Conservation (phyloP, 2,888 invertebrate genomes). For the Chrysomela aeneicollis region DNA sequence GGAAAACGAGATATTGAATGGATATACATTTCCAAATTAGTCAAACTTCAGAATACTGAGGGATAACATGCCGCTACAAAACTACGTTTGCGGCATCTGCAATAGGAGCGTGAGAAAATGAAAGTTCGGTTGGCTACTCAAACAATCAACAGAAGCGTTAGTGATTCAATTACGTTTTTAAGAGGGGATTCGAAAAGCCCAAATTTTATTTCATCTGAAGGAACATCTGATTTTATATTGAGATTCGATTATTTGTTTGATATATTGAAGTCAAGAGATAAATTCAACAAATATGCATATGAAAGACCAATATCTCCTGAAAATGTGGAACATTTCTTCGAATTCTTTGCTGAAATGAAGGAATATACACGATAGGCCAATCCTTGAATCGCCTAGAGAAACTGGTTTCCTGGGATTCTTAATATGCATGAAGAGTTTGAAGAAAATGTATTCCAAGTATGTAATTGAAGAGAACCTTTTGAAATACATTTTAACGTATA, state of each 20-base stretch:
- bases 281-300: constrained; percentile 16
- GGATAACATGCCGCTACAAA: constrained; percentile 5
- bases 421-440: constrained; percentile 28
- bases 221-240: constrained; percentile 16
- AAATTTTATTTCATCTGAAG: background rate
- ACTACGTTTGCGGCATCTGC: background rate
- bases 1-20: background rate
- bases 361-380: background rate
- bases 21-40: no score
- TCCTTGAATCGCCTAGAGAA: constrained; percentile 20
- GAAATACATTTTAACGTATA: constrained; percentile 22
- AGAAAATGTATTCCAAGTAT: constrained; percentile 21
- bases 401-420: constrained; percentile 33
- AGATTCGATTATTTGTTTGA: constrained; percentile 27
- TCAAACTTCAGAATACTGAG: background rate
- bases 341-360: background rate
- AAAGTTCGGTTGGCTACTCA: no score
- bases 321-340: constrained; percentile 10
- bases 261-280: constrained; percentile 27
- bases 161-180: constrained; percentile 6
- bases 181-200: background rate
- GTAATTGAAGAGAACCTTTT: constrained; percentile 16
- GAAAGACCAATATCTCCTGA: constrained; percentile 1
- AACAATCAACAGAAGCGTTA: no score
- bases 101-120: no score